Percentiles rank a stretch among this genome's conserved stretches.
Evolutionary conservation across 2,797 vertebrate species (phyloP).

Genomic region (Esox masquinongy): DNA sequence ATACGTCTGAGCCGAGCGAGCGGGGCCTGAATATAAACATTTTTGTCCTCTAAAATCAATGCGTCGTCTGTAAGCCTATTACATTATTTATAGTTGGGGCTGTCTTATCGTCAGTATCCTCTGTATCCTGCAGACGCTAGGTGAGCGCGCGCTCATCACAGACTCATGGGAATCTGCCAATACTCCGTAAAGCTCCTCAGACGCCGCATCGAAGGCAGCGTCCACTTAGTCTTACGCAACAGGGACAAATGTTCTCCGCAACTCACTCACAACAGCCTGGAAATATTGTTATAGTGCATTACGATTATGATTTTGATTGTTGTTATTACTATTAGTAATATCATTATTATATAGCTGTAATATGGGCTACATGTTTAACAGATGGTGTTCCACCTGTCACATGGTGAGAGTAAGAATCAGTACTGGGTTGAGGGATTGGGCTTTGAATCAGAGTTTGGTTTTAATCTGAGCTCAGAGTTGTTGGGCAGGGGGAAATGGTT

Average conservation of each 20-base stretch:
- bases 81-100: slow-evolving; percentile 55
- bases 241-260: slow-evolving; percentile 15
- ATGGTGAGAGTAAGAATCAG: not conserved
- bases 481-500: not conserved
- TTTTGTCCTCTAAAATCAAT: slow-evolving; percentile 58
- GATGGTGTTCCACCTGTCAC: not conserved
- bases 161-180: slow-evolving; percentile 51
- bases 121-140: slow-evolving; percentile 31
- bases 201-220: slow-evolving; percentile 43
- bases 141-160: slow-evolving; percentile 45
- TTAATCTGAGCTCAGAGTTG: not conserved
- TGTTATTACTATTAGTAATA: not conserved
- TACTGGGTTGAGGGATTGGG: not conserved
- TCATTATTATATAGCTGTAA: not conserved
- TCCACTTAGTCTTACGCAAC: slow-evolving; percentile 32
- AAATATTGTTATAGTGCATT: not conserved
- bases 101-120: slow-evolving; percentile 30
- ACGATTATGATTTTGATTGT: not conserved
- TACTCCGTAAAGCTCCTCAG: slow-evolving; percentile 56
- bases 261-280: not conserved
- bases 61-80: slow-evolving; percentile 37
- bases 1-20: slow-evolving; percentile 22
- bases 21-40: slow-evolving; percentile 39
- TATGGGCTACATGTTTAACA: not conserved
- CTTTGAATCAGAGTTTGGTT: not conserved